phyloP scores from a whole-genome alignment of 1,140 invertebrate species.

The Cherax destructor region DNA sequence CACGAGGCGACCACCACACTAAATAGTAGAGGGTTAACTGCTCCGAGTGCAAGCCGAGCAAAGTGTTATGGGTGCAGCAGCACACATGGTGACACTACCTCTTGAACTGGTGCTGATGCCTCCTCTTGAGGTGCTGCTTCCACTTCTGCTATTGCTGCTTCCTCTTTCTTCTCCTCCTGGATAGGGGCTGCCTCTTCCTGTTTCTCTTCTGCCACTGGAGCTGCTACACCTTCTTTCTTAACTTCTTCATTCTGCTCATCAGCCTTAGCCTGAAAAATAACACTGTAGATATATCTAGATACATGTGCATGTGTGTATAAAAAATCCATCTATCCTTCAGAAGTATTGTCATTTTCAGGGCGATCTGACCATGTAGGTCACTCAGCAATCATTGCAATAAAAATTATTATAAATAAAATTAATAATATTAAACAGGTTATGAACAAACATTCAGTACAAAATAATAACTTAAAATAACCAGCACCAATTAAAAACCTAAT shows the following conservation, averaged over 20 bases:
- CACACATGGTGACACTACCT: slow-evolving; percentile 32
- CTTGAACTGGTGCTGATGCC: slow-evolving; percentile 40
- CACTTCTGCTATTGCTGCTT: slow-evolving; percentile 2
- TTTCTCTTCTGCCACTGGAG: slow-evolving; percentile 47
- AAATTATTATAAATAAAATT: no score
- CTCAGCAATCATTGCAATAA: no score
- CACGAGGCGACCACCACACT: slow-evolving; percentile 25
- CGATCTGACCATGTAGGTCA: no score
- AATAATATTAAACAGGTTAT: no score
- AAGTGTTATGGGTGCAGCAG: neutral
- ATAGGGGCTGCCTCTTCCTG: slow-evolving; percentile 40
- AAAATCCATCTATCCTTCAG: no score
- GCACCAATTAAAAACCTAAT: no score
- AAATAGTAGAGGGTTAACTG: slow-evolving; percentile 38
- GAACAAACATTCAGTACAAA: no score
- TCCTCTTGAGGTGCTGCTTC: slow-evolving; percentile 23
- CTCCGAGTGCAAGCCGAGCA: slow-evolving; percentile 19
- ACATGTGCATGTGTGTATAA: no score
- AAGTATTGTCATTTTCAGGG: no score
- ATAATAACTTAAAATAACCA: no score
- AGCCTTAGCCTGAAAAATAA: slow-evolving; percentile 51
- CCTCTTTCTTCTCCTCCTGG: slow-evolving; percentile 50
- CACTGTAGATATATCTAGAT: neutral
- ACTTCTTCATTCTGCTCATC: slow-evolving; percentile 53
- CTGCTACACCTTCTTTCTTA: slow-evolving; percentile 38